Percentiles rank a stretch among this genome's conserved stretches.
These are phyloP conservation scores for Dromiciops gliroides DNA, from an alignment of 2,113 vertebrate species.

Conservation along the genomic window DNA sequence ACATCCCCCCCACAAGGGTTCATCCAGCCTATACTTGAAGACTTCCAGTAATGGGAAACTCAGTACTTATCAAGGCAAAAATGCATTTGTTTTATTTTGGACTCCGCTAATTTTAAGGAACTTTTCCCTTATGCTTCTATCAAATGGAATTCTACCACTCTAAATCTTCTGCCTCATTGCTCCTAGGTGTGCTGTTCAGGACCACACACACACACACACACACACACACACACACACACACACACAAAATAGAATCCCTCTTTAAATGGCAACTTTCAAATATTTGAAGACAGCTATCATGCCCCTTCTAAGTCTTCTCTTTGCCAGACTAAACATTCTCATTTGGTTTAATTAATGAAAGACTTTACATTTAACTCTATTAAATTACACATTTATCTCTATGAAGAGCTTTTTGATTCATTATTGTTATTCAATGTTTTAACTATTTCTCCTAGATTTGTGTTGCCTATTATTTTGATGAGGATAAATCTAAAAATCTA, in stretches of 20 bases:
- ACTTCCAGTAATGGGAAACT: neutral
- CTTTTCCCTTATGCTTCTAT: neutral
- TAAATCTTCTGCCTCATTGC: neutral
- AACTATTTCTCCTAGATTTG: neutral
- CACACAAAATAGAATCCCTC: neutral
- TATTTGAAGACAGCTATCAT: neutral
- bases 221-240: no score
- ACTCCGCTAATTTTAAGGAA: neutral
- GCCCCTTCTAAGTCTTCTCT: neutral
- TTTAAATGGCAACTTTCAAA: neutral
- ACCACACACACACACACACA: neutral
- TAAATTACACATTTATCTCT: neutral
- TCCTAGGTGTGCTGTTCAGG: neutral
- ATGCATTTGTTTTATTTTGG: neutral
- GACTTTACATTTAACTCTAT: neutral
- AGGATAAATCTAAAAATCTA: neutral
- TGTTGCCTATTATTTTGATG: neutral
- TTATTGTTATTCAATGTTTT: neutral
- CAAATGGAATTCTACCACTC: neutral
- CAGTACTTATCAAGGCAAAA: neutral
- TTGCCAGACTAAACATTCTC: neutral
- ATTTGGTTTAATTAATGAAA: neutral
- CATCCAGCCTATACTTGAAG: neutral
- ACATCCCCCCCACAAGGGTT: neutral
- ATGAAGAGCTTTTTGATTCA: neutral